These are phyloP conservation scores for Lateolabrax maculatus DNA, from an alignment of 2,797 vertebrate genomes.

Conservation along the genomic window DNA sequence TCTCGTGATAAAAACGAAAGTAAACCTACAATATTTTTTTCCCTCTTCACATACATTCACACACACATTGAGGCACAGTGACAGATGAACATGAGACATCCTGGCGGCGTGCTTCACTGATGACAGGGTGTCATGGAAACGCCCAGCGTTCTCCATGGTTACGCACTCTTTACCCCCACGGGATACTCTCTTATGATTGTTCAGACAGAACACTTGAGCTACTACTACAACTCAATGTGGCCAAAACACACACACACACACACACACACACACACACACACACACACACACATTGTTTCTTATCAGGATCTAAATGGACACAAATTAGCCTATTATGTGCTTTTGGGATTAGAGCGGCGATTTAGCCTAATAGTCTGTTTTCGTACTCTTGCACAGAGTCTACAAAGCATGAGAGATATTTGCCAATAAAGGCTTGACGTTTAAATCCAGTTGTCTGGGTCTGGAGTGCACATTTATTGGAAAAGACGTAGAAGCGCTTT, in stretches of 20 bases:
- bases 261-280: conserved; percentile 48
- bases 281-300: conserved; percentile 50
- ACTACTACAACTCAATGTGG: conserved; percentile 55
- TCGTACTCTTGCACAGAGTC: conserved; percentile 52
- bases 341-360: conserved; percentile 73
- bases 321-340: conserved; percentile 78
- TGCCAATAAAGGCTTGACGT: conserved; percentile 50
- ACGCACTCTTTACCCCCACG: conserved; percentile 76
- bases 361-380: conserved; percentile 72
- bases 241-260: conserved; percentile 50
- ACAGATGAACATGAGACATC: conserved; percentile 78
- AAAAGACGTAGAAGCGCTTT: conserved; percentile 19
- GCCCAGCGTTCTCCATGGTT: conserved; percentile 80
- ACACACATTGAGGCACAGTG: conserved; percentile 33
- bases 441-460: conserved; percentile 37
- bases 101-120: conserved; percentile 66
- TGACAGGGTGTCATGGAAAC: conserved; percentile 84
- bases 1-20: conserved; percentile 40
- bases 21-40: conserved; percentile 23
- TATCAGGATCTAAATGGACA: conserved; percentile 78
- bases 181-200: conserved; percentile 74
- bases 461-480: conserved; percentile 17
- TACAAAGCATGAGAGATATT: conserved; percentile 45
- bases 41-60: conserved; percentile 18
- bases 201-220: conserved; percentile 74